A percentile compares a stretch with the other conserved stretches of the same genome.
These are phyloP conservation scores for Onychorhynchus coronatus DNA, from an alignment of 2,113 vertebrate species.

Conservation along the genomic window DNA sequence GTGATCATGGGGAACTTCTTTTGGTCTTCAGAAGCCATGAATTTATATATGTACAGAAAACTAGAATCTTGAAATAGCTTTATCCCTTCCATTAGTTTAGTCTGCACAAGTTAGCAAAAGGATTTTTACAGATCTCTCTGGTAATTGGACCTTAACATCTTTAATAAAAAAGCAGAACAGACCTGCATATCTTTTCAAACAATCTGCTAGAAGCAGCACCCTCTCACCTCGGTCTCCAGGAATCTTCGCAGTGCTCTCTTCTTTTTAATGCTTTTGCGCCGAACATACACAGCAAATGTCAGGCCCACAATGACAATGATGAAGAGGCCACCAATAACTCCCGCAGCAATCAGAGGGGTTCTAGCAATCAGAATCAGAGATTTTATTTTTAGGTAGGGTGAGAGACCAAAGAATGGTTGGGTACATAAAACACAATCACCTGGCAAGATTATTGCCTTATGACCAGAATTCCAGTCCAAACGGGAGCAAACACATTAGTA, in stretches of 20 bases:
- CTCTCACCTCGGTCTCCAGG: constrained; percentile 92
- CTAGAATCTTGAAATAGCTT: background rate
- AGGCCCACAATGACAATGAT: constrained; percentile 91
- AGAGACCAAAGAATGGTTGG: background rate
- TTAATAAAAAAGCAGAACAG: background rate
- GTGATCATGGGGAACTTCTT: background rate
- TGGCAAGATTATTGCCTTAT: background rate
- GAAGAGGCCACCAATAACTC: constrained; percentile 91
- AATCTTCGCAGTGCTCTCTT: constrained; percentile 92
- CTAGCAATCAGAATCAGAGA: constrained; percentile 73
- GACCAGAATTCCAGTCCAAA: background rate
- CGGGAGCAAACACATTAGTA: background rate
- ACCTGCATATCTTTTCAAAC: background rate
- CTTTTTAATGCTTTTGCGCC: constrained; percentile 96
- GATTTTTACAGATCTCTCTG: background rate
- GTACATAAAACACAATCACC: background rate
- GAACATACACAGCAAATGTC: constrained; percentile 87
- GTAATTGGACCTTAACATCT: background rate
- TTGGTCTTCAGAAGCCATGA: background rate
- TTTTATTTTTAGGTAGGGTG: background rate
- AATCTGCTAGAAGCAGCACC: background rate
- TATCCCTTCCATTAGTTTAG: background rate
- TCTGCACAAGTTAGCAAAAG: background rate
- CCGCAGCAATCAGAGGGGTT: constrained; percentile 92
- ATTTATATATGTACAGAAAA: background rate